phyloP scores from a whole-genome alignment of 2,888 invertebrate species.

The Aricia artaxerxes region DNA sequence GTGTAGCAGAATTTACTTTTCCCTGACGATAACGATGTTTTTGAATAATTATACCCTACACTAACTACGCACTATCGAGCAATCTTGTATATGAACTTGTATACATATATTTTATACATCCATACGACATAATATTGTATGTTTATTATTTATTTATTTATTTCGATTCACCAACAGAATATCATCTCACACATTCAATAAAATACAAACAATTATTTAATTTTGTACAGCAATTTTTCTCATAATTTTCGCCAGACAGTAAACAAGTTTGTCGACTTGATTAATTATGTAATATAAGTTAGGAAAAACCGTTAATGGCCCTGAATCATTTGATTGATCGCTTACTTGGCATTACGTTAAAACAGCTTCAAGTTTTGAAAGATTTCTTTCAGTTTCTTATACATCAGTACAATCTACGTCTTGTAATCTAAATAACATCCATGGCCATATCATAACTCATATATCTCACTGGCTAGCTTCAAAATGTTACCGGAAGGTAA shows the following conservation, averaged over 20 bases:
- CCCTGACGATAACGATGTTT: not conserved
- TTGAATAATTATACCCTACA: not conserved
- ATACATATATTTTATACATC: not conserved
- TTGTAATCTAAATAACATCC: not conserved
- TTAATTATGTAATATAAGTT: not conserved
- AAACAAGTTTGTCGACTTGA: not conserved
- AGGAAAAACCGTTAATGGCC: not conserved
- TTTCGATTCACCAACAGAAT: too few relatives aligned
- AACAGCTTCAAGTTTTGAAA: not conserved
- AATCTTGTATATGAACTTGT: not conserved
- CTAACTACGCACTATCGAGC: not conserved
- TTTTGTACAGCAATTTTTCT: not conserved
- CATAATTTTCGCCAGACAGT: not conserved
- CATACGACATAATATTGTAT: too few relatives aligned
- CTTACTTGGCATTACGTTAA: not conserved
- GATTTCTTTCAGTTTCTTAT: not conserved
- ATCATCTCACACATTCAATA: too few relatives aligned
- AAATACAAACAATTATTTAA: too few relatives aligned
- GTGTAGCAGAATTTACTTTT: not conserved
- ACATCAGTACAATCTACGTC: not conserved
- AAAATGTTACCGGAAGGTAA: too few relatives aligned
- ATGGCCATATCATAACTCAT: not conserved
- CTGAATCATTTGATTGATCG: not conserved
- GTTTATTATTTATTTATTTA: too few relatives aligned
- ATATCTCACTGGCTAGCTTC: too few relatives aligned